Evolutionary conservation across 23 tunicate genomes (phyloP).

Genomic region (Halocynthia roretzi): DNA sequence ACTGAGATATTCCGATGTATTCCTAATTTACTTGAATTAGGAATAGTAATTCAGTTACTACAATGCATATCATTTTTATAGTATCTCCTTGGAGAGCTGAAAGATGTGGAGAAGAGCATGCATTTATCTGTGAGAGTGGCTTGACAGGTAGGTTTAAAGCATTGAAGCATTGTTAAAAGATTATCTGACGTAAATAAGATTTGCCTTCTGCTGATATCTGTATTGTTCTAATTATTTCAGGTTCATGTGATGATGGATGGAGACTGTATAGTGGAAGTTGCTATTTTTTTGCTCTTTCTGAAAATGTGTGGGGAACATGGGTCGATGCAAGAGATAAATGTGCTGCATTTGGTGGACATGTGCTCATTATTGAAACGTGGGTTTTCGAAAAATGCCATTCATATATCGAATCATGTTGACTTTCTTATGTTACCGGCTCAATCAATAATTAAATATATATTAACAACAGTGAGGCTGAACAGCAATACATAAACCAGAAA

Average conservation of each 20-base stretch:
- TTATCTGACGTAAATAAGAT: slow-evolving; percentile 4
- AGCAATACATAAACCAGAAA: slow-evolving; percentile 43
- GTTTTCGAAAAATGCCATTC: neutral
- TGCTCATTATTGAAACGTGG: slow-evolving; percentile 64
- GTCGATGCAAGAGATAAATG: slow-evolving; percentile 53
- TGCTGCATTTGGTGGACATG: slow-evolving; percentile 53
- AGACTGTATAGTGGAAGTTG: slow-evolving; percentile 45
- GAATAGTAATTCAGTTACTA: no score
- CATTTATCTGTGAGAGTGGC: slow-evolving; percentile 79
- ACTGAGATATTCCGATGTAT: no score
- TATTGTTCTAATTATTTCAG: slow-evolving; percentile 28
- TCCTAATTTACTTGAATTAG: no score
- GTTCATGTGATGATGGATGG: slow-evolving; percentile 90
- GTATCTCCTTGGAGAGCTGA: slow-evolving; percentile 57
- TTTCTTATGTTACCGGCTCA: neutral
- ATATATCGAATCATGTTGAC: neutral
- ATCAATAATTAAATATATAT: neutral
- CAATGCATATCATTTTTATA: neutral
- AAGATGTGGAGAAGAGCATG: slow-evolving; percentile 76
- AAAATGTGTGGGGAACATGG: slow-evolving; percentile 65
- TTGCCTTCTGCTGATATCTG: neutral
- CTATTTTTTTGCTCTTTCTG: slow-evolving; percentile 50
- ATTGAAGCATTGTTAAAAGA: neutral
- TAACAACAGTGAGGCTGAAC: slow-evolving; percentile 38
- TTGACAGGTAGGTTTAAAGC: slow-evolving; percentile 16